These are phyloP conservation scores for Scaptomyza polygonia DNA, from an alignment of 2,888 invertebrate genomes.

Conservation along the genomic window DNA sequence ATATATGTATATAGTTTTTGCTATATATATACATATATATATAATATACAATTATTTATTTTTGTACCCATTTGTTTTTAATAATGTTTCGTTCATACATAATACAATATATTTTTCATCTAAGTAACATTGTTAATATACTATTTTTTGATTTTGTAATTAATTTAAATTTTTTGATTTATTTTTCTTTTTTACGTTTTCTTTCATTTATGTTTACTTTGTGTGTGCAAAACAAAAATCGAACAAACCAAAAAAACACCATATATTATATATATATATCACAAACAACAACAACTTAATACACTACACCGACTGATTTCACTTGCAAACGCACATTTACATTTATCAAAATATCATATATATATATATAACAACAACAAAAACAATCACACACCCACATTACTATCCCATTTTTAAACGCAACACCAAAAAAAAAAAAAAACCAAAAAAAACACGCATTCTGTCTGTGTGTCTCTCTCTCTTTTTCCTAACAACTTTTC, in stretches of 20 bases:
- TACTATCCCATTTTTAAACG: constrained; percentile 40
- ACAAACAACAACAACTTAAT: constrained; percentile 21
- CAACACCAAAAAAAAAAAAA: constrained; percentile 52
- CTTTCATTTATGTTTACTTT: constrained; percentile 68
- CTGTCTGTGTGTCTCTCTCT: constrained; percentile 62
- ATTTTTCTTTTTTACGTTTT: constrained; percentile 58
- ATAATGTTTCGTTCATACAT: constrained; percentile 25
- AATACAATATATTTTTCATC: constrained; percentile 4
- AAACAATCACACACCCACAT: constrained; percentile 15
- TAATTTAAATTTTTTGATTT: constrained; percentile 71
- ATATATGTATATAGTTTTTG: constrained; percentile 5
- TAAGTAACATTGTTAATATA: constrained; percentile 33
- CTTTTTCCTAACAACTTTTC: constrained; percentile 81
- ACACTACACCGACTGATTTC: constrained; percentile 40
- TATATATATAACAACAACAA: constrained; percentile 30
- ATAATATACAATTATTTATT: constrained; percentile 7
- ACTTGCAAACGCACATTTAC: constrained; percentile 44
- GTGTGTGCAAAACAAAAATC: constrained; percentile 61
- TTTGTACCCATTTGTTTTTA: constrained; percentile 27
- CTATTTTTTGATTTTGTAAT: constrained; percentile 62
- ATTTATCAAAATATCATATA: constrained; percentile 17
- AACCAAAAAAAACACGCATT: constrained; percentile 43
- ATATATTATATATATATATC: constrained; percentile 6
- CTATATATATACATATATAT: constrained; percentile 8
- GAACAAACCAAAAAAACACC: constrained; percentile 39